A percentile compares a stretch with the other conserved stretches of the same genome.
Evolutionary conservation across 2,113 vertebrate genomes (phyloP).

Genomic region (Balaenoptera acutorostrata): DNA sequence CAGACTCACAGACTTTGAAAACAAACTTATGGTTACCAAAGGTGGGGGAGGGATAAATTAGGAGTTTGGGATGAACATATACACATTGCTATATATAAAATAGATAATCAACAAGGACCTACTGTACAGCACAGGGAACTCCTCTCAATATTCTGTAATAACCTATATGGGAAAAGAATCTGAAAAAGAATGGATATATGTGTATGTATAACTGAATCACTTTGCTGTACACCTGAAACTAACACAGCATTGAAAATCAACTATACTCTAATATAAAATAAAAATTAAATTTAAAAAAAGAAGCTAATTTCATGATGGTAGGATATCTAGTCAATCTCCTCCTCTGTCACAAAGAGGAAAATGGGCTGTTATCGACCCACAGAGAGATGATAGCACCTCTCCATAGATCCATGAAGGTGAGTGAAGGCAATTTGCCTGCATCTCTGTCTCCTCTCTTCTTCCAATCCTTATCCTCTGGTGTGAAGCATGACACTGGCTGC

Average conservation of each 20-base stretch:
- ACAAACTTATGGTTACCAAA: not conserved
- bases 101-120: not conserved
- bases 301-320: not conserved
- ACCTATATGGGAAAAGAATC: not conserved
- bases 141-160: not conserved
- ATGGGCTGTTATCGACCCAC: not conserved
- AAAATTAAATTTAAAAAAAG: not conserved
- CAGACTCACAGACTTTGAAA: not conserved
- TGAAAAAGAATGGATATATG: not conserved
- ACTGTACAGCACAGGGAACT: not conserved
- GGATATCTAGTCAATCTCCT: not conserved
- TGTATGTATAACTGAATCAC: no score
- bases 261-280: not conserved
- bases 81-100: not conserved
- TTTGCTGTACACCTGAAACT: not conserved
- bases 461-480: not conserved
- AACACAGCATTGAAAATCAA: not conserved
- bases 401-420: not conserved
- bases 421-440: not conserved
- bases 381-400: not conserved
- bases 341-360: not conserved
- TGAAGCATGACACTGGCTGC: not conserved
- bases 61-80: not conserved
- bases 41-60: not conserved
- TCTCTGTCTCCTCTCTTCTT: not conserved